These are phyloP conservation scores for Phrixothrix hirtus DNA, from an alignment of 2,888 invertebrate genomes.

Conservation along the genomic window DNA sequence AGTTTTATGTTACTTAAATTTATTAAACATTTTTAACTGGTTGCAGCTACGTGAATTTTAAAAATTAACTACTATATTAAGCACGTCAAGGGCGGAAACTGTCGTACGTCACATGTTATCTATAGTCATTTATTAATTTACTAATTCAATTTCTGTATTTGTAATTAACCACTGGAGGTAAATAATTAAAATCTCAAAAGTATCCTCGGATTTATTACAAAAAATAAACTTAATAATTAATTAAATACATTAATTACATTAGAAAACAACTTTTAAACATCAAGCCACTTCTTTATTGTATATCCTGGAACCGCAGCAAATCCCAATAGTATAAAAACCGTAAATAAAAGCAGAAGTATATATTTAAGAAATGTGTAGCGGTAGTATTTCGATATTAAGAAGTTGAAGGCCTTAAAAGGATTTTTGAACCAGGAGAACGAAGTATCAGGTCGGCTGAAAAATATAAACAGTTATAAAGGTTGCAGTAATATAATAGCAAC, in stretches of 20 bases:
- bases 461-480: too few relatives aligned
- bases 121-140: conserved; percentile 8
- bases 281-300: conserved; percentile 56
- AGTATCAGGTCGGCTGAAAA: conserved; percentile 63
- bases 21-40: neutral
- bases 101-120: conserved; percentile 6
- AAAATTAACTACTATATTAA: neutral
- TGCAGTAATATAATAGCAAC: neutral
- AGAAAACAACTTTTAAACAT: conserved; percentile 39
- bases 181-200: too few relatives aligned
- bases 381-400: conserved; percentile 52
- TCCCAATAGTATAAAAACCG: conserved; percentile 50
- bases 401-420: conserved; percentile 59
- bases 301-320: conserved; percentile 59
- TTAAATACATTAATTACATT: too few relatives aligned
- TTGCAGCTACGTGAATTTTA: conserved; percentile 2
- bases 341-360: conserved; percentile 44
- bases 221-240: too few relatives aligned
- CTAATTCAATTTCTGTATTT: neutral
- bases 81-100: conserved; percentile 10
- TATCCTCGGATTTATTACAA: too few relatives aligned
- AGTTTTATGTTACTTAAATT: neutral
- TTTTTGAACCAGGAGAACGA: conserved; percentile 65
- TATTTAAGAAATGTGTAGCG: conserved; percentile 54
- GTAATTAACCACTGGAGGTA: too few relatives aligned